These are phyloP conservation scores for Trichopria drosophilae DNA, from an alignment of 2,888 invertebrate genomes.

Conservation along the genomic window DNA sequence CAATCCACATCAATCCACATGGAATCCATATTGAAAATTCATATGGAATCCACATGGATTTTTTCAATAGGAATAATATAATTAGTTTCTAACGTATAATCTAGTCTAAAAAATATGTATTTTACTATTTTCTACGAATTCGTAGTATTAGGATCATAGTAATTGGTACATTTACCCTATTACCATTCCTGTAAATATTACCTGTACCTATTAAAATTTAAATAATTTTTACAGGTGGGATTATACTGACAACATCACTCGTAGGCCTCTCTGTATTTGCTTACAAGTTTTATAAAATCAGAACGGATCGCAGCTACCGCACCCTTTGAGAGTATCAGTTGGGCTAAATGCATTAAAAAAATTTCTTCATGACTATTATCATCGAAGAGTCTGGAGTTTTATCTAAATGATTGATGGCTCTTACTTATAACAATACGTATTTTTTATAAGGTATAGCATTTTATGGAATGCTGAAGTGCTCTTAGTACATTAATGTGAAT, in stretches of 20 bases:
- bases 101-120: too few relatives aligned
- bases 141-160: too few relatives aligned
- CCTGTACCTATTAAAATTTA: too few relatives aligned
- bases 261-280: conserved; percentile 81
- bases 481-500: conserved; percentile 34
- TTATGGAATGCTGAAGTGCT: conserved; percentile 38
- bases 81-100: too few relatives aligned
- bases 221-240: conserved; percentile 67
- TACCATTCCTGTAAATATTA: too few relatives aligned
- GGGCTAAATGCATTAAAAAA: conserved; percentile 28
- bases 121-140: too few relatives aligned
- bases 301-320: conserved; percentile 84
- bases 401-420: too few relatives aligned
- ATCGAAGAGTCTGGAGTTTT: conserved; percentile 29
- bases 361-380: conserved; percentile 22
- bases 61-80: too few relatives aligned
- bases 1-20: too few relatives aligned
- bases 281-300: conserved; percentile 85
- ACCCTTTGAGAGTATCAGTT: conserved; percentile 69
- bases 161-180: too few relatives aligned
- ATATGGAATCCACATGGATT: too few relatives aligned
- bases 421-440: conserved; percentile 36
- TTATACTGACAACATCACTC: conserved; percentile 77
- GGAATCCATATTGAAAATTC: too few relatives aligned
- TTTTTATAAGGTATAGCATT: conserved; percentile 40